Evolutionary conservation across 2,888 invertebrate genomes (phyloP), one percentile per base, ranked within the genome.

Genomic region (Erannis defoliaria): DNA sequence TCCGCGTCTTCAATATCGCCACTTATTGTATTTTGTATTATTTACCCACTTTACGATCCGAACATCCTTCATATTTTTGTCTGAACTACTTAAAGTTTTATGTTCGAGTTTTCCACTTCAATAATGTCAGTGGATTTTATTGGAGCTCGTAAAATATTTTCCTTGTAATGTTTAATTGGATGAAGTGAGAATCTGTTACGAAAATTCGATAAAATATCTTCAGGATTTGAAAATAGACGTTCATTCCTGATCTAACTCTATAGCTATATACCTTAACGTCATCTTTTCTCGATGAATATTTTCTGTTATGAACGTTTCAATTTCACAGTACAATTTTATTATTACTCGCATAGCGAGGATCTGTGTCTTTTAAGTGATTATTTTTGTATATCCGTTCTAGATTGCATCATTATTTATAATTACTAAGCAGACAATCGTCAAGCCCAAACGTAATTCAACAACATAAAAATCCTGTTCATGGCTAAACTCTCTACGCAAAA

Each of bases 1-100:
- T 75, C 77, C 77, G 79, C 78, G 78, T 82, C 86, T 81, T 75
- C 86, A 86, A 90, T 91, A 91, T 88, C 82, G 85, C 82, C 88
- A 90, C 90, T 91, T 92, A 93, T 90, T 90, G 91, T 93, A 91
- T 93, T 91, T 91, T 91, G 92, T 92, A 91, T 90, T 92, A 91
- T 91, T 91, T 91, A 90, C 90, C 87, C 82, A 84, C 86, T 85
- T 92, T 92, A 92, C 87, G 90, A 90, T 68, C 80, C 71, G 81
- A 83, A 86, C 85, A 74, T 82, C 85, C 64, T 65, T 62, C 86
- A 89, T 91, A 91, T 89, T 92, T 90, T 83, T 87, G 87, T 90
- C 88, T 87, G 82, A 89, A 90, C 88, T 88, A 89, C 90, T 92
- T 89, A 88, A 90, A 89, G 70, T 90, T 92, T 91, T 92, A 92